Percentiles rank a stretch among this genome's conserved stretches.
Conservation (phyloP, 2,113 vertebrate genomes). For the Pachypanchax playfairii region DNA sequence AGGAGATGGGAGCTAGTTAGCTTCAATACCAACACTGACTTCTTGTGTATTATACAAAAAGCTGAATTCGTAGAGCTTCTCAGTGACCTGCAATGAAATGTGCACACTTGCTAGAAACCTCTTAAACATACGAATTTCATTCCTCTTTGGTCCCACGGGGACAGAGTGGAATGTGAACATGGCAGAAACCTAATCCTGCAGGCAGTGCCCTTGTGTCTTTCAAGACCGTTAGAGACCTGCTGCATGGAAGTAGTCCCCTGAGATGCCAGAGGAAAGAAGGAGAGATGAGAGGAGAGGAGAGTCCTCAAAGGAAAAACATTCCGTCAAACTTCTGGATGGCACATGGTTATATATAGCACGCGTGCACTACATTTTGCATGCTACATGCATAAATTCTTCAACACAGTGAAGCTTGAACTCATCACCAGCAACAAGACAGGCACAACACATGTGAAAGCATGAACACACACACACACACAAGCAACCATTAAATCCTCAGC, state of each 20-base stretch:
- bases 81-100: slow-evolving; percentile 41
- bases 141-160: slow-evolving; percentile 55
- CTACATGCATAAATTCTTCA: slow-evolving; percentile 55
- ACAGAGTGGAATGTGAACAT: slow-evolving; percentile 69
- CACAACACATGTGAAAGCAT: slow-evolving; percentile 36
- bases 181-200: slow-evolving; percentile 75
- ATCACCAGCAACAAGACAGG: slow-evolving; percentile 30
- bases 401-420: slow-evolving; percentile 55
- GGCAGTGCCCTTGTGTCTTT: slow-evolving; percentile 65
- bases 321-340: slow-evolving; percentile 34
- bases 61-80: slow-evolving; percentile 41
- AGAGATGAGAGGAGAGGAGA: slow-evolving; percentile 7
- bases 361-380: slow-evolving; percentile 34
- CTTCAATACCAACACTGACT: slow-evolving; percentile 24
- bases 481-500: slow-evolving; percentile 58
- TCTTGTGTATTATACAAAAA: slow-evolving; percentile 51
- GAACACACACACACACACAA: slow-evolving; percentile 33
- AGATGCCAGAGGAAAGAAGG: slow-evolving; percentile 25
- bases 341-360: slow-evolving; percentile 57
- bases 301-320: slow-evolving; percentile 47
- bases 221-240: slow-evolving; percentile 68
- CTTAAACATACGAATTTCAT: slow-evolving; percentile 71
- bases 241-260: slow-evolving; percentile 63
- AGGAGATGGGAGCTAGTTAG: slow-evolving; percentile 34
- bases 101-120: slow-evolving; percentile 55